A percentile compares a stretch with the other conserved stretches of the same genome.
Conservation (phyloP, 2,888 invertebrate genomes). For the Zaprionus obscuricornis region DNA sequence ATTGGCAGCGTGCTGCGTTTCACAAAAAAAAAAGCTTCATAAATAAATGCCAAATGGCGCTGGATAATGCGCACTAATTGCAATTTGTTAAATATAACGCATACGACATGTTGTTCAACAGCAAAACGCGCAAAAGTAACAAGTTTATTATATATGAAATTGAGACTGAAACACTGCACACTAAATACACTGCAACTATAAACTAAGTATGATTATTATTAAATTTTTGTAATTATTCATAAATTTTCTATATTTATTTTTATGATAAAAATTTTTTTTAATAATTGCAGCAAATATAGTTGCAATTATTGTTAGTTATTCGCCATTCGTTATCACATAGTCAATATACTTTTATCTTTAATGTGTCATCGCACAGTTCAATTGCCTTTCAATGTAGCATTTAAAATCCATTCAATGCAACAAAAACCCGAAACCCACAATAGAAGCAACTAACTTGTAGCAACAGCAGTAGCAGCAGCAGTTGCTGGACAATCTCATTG, state of each 20-base stretch:
- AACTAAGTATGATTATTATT: too few species aligned
- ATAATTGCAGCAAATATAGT: too few species aligned
- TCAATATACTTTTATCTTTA: neutral
- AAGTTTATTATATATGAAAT: too few species aligned
- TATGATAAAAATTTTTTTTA: too few species aligned
- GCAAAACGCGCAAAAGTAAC: neutral
- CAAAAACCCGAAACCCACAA: slow-evolving; percentile 52
- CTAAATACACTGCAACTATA: too few species aligned
- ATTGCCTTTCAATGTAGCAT: slow-evolving; percentile 71
- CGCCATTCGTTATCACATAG: slow-evolving; percentile 6
- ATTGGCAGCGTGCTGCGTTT: slow-evolving; percentile 17
- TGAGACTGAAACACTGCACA: too few species aligned
- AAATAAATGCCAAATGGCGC: slow-evolving; percentile 50
- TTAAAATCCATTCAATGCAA: slow-evolving; percentile 66
- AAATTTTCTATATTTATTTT: too few species aligned
- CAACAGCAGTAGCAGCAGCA: too few species aligned
- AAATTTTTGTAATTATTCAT: too few species aligned
- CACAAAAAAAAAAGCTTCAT: slow-evolving; percentile 41
- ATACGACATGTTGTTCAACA: slow-evolving; percentile 18
- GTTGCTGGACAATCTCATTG: too few species aligned
- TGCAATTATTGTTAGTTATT: too few species aligned
- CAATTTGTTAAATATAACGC: slow-evolving; percentile 55
- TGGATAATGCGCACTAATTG: slow-evolving; percentile 62
- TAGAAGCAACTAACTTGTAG: slow-evolving; percentile 47
- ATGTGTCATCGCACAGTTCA: slow-evolving; percentile 35